Conservation (phyloP, 2,888 invertebrate genomes). For the Microplitis manilae region DNA sequence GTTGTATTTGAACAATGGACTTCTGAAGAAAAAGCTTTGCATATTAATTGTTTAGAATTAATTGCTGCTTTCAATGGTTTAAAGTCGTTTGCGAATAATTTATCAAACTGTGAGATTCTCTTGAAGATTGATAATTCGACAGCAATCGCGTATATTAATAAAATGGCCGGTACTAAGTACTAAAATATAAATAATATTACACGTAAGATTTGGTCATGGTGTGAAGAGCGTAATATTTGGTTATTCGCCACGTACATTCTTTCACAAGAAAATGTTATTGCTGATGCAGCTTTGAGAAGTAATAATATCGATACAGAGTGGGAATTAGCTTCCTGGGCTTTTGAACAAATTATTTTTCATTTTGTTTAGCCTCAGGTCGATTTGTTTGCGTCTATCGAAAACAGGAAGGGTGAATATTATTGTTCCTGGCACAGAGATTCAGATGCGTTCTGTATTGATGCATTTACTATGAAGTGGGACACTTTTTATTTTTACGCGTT, state of each 20-base stretch:
- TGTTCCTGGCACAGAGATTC: slow-evolving; percentile 43
- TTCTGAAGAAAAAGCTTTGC: neutral
- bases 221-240: slow-evolving; percentile 38
- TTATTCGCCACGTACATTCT: slow-evolving; percentile 41
- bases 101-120: slow-evolving; percentile 36
- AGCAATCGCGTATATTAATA: slow-evolving; percentile 45
- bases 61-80: slow-evolving; percentile 38
- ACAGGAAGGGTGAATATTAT: slow-evolving; percentile 36
- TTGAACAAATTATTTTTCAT: slow-evolving; percentile 29
- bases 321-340: slow-evolving; percentile 34
- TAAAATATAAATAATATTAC: slow-evolving; percentile 31
- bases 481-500: slow-evolving; percentile 47
- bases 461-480: slow-evolving; percentile 36
- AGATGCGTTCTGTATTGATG: neutral
- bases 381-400: slow-evolving; percentile 37
- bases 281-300: slow-evolving; percentile 41
- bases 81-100: slow-evolving; percentile 38
- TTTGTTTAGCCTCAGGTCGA: slow-evolving; percentile 40
- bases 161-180: slow-evolving; percentile 40
- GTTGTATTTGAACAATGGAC: neutral
- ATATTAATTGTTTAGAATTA: slow-evolving; percentile 41
- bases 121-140: slow-evolving; percentile 43
- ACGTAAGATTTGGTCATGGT: slow-evolving; percentile 44
- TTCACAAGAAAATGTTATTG: slow-evolving; percentile 38
- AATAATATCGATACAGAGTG: slow-evolving; percentile 41